Base-by-base conservation (phyloP, 2,888 invertebrate genomes). In the Drosophila quinaria region DNA sequence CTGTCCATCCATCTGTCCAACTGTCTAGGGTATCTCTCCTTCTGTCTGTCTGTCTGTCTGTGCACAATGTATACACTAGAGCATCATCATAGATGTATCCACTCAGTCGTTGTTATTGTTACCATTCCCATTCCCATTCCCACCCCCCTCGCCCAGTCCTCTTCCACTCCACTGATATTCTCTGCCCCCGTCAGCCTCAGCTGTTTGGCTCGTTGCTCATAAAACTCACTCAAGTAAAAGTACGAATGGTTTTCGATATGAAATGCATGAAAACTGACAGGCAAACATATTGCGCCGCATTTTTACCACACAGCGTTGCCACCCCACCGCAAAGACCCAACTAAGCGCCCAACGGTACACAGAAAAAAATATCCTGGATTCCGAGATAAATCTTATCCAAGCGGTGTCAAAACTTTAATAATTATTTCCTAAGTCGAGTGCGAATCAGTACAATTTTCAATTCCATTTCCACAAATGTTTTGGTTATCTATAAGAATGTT, bases 201-300 rank as follows among this genome's bases (percentile, higher is more conserved):
- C 73, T 67, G 66, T 71, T 80, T 79, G 78, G 80, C 70, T 74
- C 71, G 77, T 67, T 86, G 85, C 87, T 87, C 86, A 86, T 86
- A 86, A 86, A 86, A 89, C 89, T 86, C 86, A 89, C 89, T 86
- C 88, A 89, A 86, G 86, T 87, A 86, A 89, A 85, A 87, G 85
- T 87, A 87, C 89, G 90, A 89, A 86, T 87, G 89, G 80, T 86
- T 86, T 86, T 89, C 86, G 86, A 86, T 86, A 86, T 86, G 89
- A 86, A 89, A 86, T 86, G 89, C 86, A 86, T 86, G 86, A 87
- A 58, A 86, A 89, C 86, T 86, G 89, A 86, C 89, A 86, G 86
- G 75, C 86, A 78, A 86, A 86, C 88, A 86, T 86, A 86, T 86
- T 89, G 89, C 89, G 85, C 74, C 85, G 73, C 77, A 87, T 83